Evolutionary conservation across 1,140 invertebrate species (phyloP), one percentile per base, ranked within the genome.

Genomic region (Saxidomus purpurata): DNA sequence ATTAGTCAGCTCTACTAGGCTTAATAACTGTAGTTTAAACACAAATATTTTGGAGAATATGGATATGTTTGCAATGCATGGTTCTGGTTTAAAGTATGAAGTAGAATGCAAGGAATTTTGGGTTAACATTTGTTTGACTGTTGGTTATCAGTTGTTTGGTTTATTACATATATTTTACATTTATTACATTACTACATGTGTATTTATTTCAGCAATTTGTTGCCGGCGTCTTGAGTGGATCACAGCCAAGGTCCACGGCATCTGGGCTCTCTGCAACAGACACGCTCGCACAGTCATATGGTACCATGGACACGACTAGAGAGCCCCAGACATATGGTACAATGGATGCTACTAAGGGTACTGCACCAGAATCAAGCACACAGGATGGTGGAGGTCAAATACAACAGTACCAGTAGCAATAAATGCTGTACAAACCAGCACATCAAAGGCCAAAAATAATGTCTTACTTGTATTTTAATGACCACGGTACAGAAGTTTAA

Each of bases 141-240:
- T n/a, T n/a, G n/a, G n/a, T n/a, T n/a, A n/a, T n/a, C n/a, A n/a
- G n/a, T n/a, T n/a, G n/a, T n/a, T n/a, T n/a, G n/a, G n/a, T n/a
- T n/a, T n/a, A n/a, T n/a, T n/a, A n/a, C n/a, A n/a, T n/a, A n/a
- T n/a, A n/a, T n/a, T n/a, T n/a, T n/a, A n/a, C n/a, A n/a, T n/a
- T n/a, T n/a, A n/a, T n/a, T n/a, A n/a, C n/a, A n/a, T n/a, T n/a
- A n/a, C n/a, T n/a, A n/a, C n/a, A n/a, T n/a, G n/a, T n/a, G n/a
- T n/a, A n/a, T n/a, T n/a, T n/a, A 43, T 84, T 89, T n/a, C 71
- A 85, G 74, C 59, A 34, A 67, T 85, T 84, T 85, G 74, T 84
- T n/a, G 71, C 74, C 19, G 80, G 71, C 40, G 87, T 89, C 0
- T 40, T 89, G 31, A 43, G 49, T 0, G 55, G 38, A 22, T 40